These are phyloP conservation scores for Chrysaora quinquecirrha DNA, from an alignment of 30 jellyfish, hydroid and myxozoan species.

Conservation along the genomic window DNA sequence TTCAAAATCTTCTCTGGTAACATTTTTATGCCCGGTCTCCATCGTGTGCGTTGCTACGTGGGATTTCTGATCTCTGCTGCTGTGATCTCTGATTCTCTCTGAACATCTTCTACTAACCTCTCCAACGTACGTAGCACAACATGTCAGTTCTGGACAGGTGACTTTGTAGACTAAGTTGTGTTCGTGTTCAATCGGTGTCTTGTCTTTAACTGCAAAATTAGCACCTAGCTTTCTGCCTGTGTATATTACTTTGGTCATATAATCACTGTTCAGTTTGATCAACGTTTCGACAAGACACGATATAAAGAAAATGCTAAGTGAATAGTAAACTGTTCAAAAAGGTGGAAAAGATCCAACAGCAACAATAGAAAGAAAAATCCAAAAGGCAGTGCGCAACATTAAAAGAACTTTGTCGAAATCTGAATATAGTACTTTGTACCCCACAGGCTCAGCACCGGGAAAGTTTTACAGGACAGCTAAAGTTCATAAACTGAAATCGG, in stretches of 20 bases:
- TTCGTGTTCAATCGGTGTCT: too few species aligned
- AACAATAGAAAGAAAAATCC: slow-evolving; percentile 38
- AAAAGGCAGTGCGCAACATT: slow-evolving; percentile 32
- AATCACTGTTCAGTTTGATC: neutral
- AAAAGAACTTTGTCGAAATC: slow-evolving; percentile 13
- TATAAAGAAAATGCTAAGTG: slow-evolving; percentile 31
- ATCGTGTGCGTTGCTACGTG: slow-evolving; percentile 21
- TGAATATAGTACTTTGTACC: slow-evolving; percentile 32
- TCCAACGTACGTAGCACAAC: slow-evolving; percentile 5
- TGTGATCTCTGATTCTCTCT: slow-evolving; percentile 16
- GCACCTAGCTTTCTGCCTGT: slow-evolving; percentile 27
- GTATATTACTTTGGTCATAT: neutral
- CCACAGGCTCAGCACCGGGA: slow-evolving; percentile 54
- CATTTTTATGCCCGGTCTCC: slow-evolving; percentile 13
- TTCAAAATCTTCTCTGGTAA: neutral
- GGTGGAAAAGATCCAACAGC: slow-evolving; percentile 44
- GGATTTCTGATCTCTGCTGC: slow-evolving; percentile 1
- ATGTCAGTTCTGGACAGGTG: slow-evolving; percentile 5
- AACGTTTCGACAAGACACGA: neutral
- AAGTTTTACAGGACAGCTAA: slow-evolving; percentile 54
- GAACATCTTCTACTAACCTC: slow-evolving; percentile 13
- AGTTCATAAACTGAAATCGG: slow-evolving; percentile 36
- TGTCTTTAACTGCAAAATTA: slow-evolving; percentile 1
- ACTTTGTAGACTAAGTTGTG: too few species aligned
- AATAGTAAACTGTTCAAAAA: slow-evolving; percentile 15